Base-by-base conservation (phyloP, 2,113 vertebrate species). In the Mohoua ochrocephala region DNA sequence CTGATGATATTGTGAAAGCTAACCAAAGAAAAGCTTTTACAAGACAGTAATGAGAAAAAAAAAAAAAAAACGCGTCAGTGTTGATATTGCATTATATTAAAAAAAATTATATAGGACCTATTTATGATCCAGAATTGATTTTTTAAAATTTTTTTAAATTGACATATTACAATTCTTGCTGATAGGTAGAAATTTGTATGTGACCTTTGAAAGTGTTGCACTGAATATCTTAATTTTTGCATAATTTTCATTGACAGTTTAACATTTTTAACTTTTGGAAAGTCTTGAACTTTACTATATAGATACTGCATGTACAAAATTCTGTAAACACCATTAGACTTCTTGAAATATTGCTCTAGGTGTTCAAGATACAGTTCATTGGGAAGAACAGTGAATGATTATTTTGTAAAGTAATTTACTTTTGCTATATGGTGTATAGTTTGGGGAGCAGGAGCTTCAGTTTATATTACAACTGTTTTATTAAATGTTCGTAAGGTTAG, bases 1-100 rank as follows among this genome's bases (percentile, higher is more conserved):
- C 99, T 28, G 99, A 99, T 95, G 99, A 99, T 97, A 97, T 99
- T 65, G 98, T 99, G 70, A 99, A 98, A 96, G 98, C 98, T 63
- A 98, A 98, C 87, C 99, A 99, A 96, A 98, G 97, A 96, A 99
- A 98, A 97, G 98, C 99, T 91, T 99, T 99, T 96, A 98, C 98
- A 81, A 98, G 98, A 97, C 80, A 98, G 78, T 98, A 98, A 94
- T 76, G 42, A 10, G 28, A 3, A 31, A 26, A 59, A 45, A 28
- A 65, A 28, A 65, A 39, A 16, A 59, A 59, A 37, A 11, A n/a
- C n/a, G 44, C 86, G 86, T 64, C n/a, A n/a, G 12, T 87, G 24
- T 93, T 96, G 78, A 61, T 92, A 84, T 31, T 79, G 93, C 75
- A 20, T 47, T 70, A 37, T 88, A 78, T 94, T 93, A 63, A 69